Evolutionary conservation across 2,113 vertebrate genomes (phyloP), one percentile per base, ranked within the genome.

Genomic region (Callipepla californica): DNA sequence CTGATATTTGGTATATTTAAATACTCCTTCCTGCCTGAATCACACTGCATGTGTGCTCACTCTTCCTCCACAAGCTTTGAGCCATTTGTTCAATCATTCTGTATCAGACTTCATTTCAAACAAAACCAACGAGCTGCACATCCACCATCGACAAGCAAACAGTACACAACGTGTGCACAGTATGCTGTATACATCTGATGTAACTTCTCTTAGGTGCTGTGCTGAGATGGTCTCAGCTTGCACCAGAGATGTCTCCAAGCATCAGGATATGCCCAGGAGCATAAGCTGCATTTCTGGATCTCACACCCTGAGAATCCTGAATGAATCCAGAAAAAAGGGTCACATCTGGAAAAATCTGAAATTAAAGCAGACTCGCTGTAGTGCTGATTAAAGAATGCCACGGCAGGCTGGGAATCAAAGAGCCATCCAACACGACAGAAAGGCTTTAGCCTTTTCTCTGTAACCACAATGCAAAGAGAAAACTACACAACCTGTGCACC

Each of bases 181-280:
- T 14, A 19, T 7, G 25, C 20, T 2, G 0, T 47, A 67, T 0
- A 0, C n/a, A 48, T 34, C 10, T 40, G 30, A 36, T 25, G 11
- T 25, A 38, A 36, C 45, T 21, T 76, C 57, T 36, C 50, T 42
- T 15, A 26, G 7, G 40, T 0, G 0, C 47, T 40, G 45, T 14
- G 30, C 13, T 12, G n/a, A 48, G 40, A 44, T 25, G 18, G 25
- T 59, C n/a, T 36, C 40, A 19, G 51, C 13, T 19, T 1, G 5
- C 36, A 42, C n/a, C 51, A 26, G 7, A 80, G 40, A 50, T 4
- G 13, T 14, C 61, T 62, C 40, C 21, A 61, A 61, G 51, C 22
- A 44, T 25, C 58, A 50, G 34, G 22, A 77, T 8, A 3, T 25
- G 9, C 8, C 19, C 2, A 2, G 14, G 44, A 72, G 22, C 2